Evolutionary conservation across 2,797 vertebrate species (phyloP), one percentile per base, ranked within the genome.

Genomic region (Hephaestus fuliginosus): DNA sequence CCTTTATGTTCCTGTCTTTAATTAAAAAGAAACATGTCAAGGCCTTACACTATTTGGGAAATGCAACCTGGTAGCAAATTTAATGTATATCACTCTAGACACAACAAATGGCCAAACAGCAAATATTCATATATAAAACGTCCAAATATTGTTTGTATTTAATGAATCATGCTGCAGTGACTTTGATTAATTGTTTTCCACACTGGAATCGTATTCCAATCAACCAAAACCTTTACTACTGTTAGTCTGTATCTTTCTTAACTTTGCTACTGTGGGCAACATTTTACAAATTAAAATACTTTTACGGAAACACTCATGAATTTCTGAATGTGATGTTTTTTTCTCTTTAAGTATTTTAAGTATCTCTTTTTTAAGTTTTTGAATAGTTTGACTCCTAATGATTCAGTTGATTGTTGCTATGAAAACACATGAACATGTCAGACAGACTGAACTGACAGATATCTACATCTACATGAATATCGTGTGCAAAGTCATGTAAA

Each of bases 211-310:
- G 18, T 80, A 28, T 78, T 83, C 60, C 83, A 80, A 62, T 82
- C 82, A 85, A 90, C 74, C 82, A 76, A 89, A 90, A 80, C 64
- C 28, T 87, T 72, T 74, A 60, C 76, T 85, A 58, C 84, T 83
- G 70, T 85, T 78, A 10, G 60, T 33, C 43, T 80, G 51, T 74
- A 49, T 86, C 64, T 87, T 70, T 87, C 73, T 81, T 66, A 83
- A 63, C 44, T 82, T 85, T 85, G 81, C 83, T 86, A 79, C 64
- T 88, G 58, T 70, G 64, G 43, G 65, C 60, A 73, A 75, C 17
- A 61, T 87, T 91, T 84, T 72, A 60, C 63, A 84, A 85, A 89
- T 74, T 76, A 89, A 90, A 89, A 53, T 2, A 53, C 48, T 68
- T 83, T 88, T 90, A 79, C 30, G 22, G 46, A n/a, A n/a, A 89